phyloP scores from a whole-genome alignment of 2,888 invertebrate genomes.

The Pyrrhosoma nymphula region DNA sequence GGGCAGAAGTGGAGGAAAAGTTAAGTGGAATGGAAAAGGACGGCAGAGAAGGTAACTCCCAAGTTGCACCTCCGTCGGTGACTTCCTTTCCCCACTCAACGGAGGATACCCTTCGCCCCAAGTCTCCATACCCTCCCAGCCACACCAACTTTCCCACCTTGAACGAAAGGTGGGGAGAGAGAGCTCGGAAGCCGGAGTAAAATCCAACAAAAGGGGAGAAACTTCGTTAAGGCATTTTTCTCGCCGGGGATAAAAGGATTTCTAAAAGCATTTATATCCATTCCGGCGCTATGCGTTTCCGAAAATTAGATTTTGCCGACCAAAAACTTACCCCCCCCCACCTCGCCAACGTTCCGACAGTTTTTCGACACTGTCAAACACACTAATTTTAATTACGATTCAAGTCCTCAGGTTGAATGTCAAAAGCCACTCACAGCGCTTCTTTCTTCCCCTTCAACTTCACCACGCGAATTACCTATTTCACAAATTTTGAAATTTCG shows the following conservation, averaged over 20 bases:
- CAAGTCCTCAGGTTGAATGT: background rate
- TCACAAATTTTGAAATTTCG: background rate
- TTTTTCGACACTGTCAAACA: constrained; percentile 28
- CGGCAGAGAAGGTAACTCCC: background rate
- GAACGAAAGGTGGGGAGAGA: no score
- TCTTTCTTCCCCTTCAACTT: background rate
- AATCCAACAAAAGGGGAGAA: constrained; percentile 2
- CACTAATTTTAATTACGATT: constrained; percentile 26
- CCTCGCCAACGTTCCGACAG: background rate
- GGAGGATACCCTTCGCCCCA: background rate
- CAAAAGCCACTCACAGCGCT: background rate
- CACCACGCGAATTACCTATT: background rate
- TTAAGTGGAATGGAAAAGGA: background rate
- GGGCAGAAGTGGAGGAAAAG: background rate
- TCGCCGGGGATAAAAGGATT: constrained; percentile 26
- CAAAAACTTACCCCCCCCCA: background rate
- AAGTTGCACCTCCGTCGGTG: background rate
- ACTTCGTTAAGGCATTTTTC: constrained; percentile 22
- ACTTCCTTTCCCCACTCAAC: background rate
- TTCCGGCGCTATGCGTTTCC: constrained; percentile 28
- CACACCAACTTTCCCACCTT: no score
- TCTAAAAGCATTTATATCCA: constrained; percentile 26
- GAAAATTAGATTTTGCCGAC: constrained; percentile 13
- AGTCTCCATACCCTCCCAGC: background rate
- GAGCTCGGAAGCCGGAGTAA: background rate